Conservation (phyloP, 2,888 invertebrate genomes). For the Sylvicola fuscatus region DNA sequence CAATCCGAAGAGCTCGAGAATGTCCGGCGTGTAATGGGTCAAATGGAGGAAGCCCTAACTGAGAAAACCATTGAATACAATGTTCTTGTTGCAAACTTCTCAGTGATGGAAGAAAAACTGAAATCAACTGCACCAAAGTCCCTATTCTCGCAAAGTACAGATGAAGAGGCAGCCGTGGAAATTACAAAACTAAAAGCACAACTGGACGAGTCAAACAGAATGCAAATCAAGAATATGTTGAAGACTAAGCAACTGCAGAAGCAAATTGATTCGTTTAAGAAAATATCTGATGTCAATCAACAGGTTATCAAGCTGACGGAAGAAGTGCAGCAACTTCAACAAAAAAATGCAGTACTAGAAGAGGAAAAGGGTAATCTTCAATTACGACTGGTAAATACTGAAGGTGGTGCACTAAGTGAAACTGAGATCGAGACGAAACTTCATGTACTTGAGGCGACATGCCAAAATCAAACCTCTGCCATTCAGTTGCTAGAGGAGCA, state of each 20-base stretch:
- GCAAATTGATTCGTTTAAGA: constrained; percentile 42
- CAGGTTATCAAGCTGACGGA: constrained; percentile 42
- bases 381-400: constrained; percentile 51
- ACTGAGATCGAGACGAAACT: constrained; percentile 15
- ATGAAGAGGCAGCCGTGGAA: constrained; percentile 17
- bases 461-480: constrained; percentile 14
- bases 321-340: constrained; percentile 40
- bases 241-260: constrained; percentile 60
- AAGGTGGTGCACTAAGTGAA: constrained; percentile 43
- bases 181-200: constrained; percentile 38
- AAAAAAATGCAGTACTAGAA: constrained; percentile 64
- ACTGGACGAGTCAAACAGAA: constrained; percentile 53
- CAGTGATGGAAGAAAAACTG: constrained; percentile 21
- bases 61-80: constrained; percentile 33
- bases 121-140: constrained; percentile 16
- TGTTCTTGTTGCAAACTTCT: constrained; percentile 24
- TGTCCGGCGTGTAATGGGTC: constrained; percentile 11
- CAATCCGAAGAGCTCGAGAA: constrained; percentile 25
- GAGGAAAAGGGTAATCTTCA: constrained; percentile 85
- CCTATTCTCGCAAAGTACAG: constrained; percentile 14
- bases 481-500: constrained; percentile 33
- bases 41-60: constrained; percentile 30
- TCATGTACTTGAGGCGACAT: constrained; percentile 13
- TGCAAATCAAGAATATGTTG: constrained; percentile 50
- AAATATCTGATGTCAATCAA: constrained; percentile 44